phyloP scores from a whole-genome alignment of 2,888 invertebrate species.

The Cephus rjabovi region DNA sequence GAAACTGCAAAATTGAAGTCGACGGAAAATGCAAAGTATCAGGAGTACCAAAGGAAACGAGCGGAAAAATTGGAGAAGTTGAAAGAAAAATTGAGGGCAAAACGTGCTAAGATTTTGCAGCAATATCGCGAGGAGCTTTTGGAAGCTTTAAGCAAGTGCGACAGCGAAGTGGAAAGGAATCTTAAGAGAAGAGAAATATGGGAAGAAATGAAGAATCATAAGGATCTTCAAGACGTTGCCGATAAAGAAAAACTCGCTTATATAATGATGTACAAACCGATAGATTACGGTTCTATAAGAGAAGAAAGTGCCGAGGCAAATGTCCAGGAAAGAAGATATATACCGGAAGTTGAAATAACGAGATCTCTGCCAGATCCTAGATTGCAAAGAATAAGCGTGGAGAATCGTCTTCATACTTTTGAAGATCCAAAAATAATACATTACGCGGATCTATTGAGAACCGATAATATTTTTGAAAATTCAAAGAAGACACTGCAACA shows the following conservation, averaged over 20 bases:
- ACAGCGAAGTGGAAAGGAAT: constrained; percentile 23
- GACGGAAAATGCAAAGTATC: constrained; percentile 21
- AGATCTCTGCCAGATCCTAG: constrained; percentile 20
- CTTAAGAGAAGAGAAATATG: constrained; percentile 34
- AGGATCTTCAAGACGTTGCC: constrained; percentile 27
- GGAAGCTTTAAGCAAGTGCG: constrained; percentile 26
- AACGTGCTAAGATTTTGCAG: constrained; percentile 34
- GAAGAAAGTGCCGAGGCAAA: background rate
- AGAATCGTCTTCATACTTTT: constrained; percentile 6
- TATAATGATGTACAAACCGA: constrained; percentile 27
- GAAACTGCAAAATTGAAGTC: constrained; percentile 23
- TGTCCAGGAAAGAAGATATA: constrained; percentile 15
- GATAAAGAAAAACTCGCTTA: constrained; percentile 33
- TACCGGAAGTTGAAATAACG: constrained; percentile 28
- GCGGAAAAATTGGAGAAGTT: constrained; percentile 35
- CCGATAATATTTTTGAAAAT: background rate
- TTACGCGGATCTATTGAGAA: background rate
- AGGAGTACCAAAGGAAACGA: constrained; percentile 29
- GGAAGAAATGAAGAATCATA: constrained; percentile 24
- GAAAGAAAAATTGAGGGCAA: constrained; percentile 34
- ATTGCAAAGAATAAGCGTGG: constrained; percentile 17
- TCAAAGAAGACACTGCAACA: background rate
- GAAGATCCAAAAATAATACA: constrained; percentile 13
- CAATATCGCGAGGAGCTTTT: constrained; percentile 36
- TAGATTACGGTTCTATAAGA: constrained; percentile 10